These are phyloP conservation scores for Brachypterus glaber DNA, from an alignment of 2,888 invertebrate genomes.

Conservation along the genomic window DNA sequence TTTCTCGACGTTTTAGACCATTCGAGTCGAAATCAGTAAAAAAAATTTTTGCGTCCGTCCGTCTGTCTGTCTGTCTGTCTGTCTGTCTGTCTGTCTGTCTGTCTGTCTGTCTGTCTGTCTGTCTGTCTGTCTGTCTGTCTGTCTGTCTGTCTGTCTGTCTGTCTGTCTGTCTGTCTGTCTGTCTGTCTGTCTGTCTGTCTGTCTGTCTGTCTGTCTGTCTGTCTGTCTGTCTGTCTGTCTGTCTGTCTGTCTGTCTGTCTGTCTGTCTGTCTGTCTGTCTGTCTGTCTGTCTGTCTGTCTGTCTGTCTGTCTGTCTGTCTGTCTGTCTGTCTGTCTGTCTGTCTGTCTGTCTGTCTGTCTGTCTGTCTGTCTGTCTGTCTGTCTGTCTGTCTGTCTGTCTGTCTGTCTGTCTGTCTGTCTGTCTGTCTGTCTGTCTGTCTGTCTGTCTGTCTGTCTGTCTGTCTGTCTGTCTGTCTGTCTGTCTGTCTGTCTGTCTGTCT, in stretches of 20 bases:
- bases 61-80: too few species aligned
- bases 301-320: slow-evolving; percentile 11
- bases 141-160: slow-evolving; percentile 1
- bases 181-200: slow-evolving; percentile 2
- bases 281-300: slow-evolving; percentile 9
- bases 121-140: slow-evolving; percentile 5
- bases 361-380: slow-evolving; percentile 10
- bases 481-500: slow-evolving; percentile 7
- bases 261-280: slow-evolving; percentile 13
- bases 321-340: slow-evolving; percentile 9
- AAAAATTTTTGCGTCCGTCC: too few species aligned
- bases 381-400: slow-evolving; percentile 8
- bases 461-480: slow-evolving; percentile 12
- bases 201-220: slow-evolving; percentile 9
- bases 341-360: slow-evolving; percentile 11
- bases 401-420: slow-evolving; percentile 9
- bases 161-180: slow-evolving; percentile 8
- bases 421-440: slow-evolving; percentile 12
- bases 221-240: slow-evolving; percentile 5
- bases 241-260: slow-evolving; percentile 9
- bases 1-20: too few species aligned
- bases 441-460: slow-evolving; percentile 12
- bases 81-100: slow-evolving; percentile 6
- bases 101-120: slow-evolving; percentile 4
- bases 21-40: too few species aligned